phyloP scores from a whole-genome alignment of 2,888 invertebrate genomes.

The Perizoma flavofasciatum region DNA sequence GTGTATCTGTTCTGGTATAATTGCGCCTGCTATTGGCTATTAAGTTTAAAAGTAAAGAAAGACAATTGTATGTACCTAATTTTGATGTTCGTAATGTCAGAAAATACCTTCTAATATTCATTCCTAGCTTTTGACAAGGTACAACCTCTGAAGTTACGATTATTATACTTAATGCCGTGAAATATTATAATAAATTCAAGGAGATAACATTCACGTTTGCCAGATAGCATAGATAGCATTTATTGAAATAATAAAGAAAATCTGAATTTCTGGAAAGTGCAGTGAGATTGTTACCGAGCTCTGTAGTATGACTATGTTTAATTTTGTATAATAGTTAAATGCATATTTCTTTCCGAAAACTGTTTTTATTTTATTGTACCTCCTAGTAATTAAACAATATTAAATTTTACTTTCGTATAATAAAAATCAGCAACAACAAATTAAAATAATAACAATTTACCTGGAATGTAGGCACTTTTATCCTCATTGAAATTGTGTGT shows the following conservation, averaged over 20 bases:
- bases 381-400: constrained; percentile 23
- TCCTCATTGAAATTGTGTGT: neutral
- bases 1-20: neutral
- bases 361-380: neutral
- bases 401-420: constrained; percentile 45
- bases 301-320: too few relatives aligned
- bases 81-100: neutral
- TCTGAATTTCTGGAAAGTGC: neutral
- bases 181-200: neutral
- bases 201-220: neutral
- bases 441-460: constrained; percentile 53
- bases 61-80: neutral
- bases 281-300: neutral
- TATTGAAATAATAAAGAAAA: neutral
- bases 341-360: too few relatives aligned
- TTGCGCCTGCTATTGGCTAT: neutral
- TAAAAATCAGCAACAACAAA: constrained; percentile 57
- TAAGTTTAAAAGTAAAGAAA: neutral
- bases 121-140: neutral
- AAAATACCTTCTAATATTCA: constrained; percentile 4
- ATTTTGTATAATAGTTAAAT: too few relatives aligned
- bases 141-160: too few relatives aligned
- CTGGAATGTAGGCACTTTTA: constrained; percentile 81
- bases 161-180: neutral
- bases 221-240: neutral